Conservation (phyloP, 1,140 invertebrate genomes). For the Chrysoperla carnea region DNA sequence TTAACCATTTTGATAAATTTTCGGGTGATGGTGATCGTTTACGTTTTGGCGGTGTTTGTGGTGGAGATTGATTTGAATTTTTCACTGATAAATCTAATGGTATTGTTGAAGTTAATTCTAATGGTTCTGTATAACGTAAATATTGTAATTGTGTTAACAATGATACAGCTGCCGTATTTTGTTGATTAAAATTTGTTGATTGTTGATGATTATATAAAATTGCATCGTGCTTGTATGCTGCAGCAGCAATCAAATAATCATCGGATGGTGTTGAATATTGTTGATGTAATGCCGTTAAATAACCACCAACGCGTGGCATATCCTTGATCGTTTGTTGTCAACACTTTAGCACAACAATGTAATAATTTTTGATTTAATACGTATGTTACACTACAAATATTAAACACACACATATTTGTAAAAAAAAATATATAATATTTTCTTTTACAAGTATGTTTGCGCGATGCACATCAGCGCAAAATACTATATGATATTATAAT, state of each 20-base stretch:
- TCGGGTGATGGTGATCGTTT: neutral
- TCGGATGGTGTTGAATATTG: constrained; percentile 13
- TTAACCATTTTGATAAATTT: neutral
- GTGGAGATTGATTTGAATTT: constrained; percentile 12
- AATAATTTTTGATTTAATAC: neutral
- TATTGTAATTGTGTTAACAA: constrained; percentile 14
- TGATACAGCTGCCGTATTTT: neutral
- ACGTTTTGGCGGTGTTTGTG: constrained; percentile 16
- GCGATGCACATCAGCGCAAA: neutral
- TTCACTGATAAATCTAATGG: constrained; percentile 20
- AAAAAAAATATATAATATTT: neutral
- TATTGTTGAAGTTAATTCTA: constrained; percentile 16
- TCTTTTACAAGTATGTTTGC: neutral
- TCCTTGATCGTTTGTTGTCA: neutral
- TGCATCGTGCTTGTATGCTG: neutral
- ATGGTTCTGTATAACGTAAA: constrained; percentile 17
- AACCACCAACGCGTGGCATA: constrained; percentile 16
- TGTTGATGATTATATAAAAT: neutral
- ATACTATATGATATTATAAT: no score
- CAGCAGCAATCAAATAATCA: constrained; percentile 5
- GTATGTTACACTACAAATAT: neutral
- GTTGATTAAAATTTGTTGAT: neutral
- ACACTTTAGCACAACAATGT: constrained; percentile 3
- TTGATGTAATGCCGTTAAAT: constrained; percentile 13
- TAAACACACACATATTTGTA: neutral